Evolutionary conservation across 2,113 vertebrate genomes (phyloP).

Genomic region (Hemicordylus capensis): DNA sequence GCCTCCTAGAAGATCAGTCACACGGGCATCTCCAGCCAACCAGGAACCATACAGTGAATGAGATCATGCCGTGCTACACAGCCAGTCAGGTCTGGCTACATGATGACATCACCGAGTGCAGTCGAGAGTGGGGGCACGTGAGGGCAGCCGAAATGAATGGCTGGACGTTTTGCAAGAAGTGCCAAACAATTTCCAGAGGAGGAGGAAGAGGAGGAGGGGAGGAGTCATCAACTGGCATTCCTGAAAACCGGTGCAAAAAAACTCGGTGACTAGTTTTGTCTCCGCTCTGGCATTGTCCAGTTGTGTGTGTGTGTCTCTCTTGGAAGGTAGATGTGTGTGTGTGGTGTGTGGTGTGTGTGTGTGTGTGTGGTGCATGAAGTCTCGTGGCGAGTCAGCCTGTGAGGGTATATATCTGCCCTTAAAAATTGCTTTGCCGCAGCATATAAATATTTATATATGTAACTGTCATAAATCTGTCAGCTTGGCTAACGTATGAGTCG

Average conservation of each 20-base stretch:
- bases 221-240: not conserved
- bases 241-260: not conserved
- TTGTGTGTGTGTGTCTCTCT: not conserved
- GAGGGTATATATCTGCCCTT: conserved; percentile 66
- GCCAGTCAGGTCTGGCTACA: no score
- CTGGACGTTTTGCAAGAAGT: accelerated
- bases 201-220: no score
- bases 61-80: not conserved
- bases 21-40: not conserved
- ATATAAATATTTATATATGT: conserved; percentile 84
- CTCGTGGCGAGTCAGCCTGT: conserved; percentile 44
- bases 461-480: conserved; percentile 80
- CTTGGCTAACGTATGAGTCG: conserved; percentile 76
- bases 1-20: not conserved
- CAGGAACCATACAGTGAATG: not conserved
- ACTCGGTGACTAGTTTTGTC: not conserved
- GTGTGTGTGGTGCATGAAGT: not conserved
- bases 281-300: not conserved
- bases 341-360: not conserved
- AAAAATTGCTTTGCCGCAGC: conserved; percentile 78
- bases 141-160: not conserved
- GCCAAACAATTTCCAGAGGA: no score
- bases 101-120: not conserved
- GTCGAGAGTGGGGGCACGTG: not conserved
- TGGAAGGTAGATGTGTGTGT: not conserved